Evolutionary conservation across 2,888 invertebrate species (phyloP), one percentile per base, ranked within the genome.

Genomic region (Micropterix aruncella): DNA sequence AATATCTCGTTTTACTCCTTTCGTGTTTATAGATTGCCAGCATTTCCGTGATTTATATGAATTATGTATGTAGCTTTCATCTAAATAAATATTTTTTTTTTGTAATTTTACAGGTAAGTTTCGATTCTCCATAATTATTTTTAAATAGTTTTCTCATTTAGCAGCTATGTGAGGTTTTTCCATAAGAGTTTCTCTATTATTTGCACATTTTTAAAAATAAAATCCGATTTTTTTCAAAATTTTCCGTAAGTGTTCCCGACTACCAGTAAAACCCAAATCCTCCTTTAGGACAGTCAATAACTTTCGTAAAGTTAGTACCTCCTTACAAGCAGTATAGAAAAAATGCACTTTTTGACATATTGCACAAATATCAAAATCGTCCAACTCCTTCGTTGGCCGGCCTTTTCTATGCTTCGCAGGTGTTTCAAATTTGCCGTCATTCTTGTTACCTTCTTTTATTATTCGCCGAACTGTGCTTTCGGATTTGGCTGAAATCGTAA

Each of bases 11-110:
- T 38, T 42, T 3, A 52, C 44, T 18, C 49, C 44, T 48, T 14
- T 44, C 16, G 38, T 49, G 44, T 19, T 41, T 12, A 43, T 40
- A 2, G 48, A 47, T 19, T 54, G 51, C 52, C 54, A 53, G 43
- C 52, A 53, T 48, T 48, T 52, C 16, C 45, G 49, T 15, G 51
- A 16, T 42, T 50, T 52, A 39, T 50, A 52, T 2, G 49, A 51
- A 2, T 41, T 39, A 40, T 55, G 53, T 17, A 54, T 49, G 37
- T 54, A 54, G 40, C 52, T 55, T 41, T 55, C 54, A 50, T 55
- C 53, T n/a, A 54, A 42, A 47, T 53, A 54, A 40, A 54, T 48
- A n/a, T 54, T 50, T 37, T 51, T 14, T 47, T 52, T 43, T 42
- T 47, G 48, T 37, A 45, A 46, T 40, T 42, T 46, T 41, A 47